Evolutionary conservation across 2,888 invertebrate genomes (phyloP).

Genomic region (Trichogramma evanescens): DNA sequence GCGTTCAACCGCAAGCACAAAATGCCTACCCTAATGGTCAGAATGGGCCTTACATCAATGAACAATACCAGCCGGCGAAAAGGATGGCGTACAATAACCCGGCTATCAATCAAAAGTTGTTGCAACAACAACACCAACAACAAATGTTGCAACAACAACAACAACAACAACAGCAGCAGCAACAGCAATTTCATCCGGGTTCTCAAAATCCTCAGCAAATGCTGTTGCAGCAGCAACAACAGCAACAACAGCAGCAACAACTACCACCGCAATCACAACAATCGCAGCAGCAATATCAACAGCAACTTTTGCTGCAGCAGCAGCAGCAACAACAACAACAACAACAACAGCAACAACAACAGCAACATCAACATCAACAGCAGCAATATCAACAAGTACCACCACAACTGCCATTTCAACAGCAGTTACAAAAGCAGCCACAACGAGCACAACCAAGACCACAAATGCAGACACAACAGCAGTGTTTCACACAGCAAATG

Average conservation of each 20-base stretch:
- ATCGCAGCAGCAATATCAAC: not conserved
- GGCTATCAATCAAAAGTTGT: no score
- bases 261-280: not conserved
- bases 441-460: not conserved
- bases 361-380: constrained; percentile 8
- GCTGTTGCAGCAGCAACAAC: constrained; percentile 38
- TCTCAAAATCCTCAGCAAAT: no score
- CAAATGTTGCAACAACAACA: no score
- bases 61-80: no score
- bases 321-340: constrained; percentile 31
- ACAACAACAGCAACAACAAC: constrained; percentile 1
- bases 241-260: constrained; percentile 45
- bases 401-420: not conserved
- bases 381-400: constrained; percentile 5
- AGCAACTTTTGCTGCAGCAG: constrained; percentile 1
- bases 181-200: no score
- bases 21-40: no score
- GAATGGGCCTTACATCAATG: no score
- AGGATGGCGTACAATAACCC: no score
- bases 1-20: no score
- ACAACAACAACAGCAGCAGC: no score
- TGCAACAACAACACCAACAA: no score
- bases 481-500: not conserved
- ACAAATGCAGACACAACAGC: not conserved
- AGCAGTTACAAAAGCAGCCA: constrained; percentile 1